Conservation (phyloP, 2,113 vertebrate species). For the Pelecanoides urinatrix region DNA sequence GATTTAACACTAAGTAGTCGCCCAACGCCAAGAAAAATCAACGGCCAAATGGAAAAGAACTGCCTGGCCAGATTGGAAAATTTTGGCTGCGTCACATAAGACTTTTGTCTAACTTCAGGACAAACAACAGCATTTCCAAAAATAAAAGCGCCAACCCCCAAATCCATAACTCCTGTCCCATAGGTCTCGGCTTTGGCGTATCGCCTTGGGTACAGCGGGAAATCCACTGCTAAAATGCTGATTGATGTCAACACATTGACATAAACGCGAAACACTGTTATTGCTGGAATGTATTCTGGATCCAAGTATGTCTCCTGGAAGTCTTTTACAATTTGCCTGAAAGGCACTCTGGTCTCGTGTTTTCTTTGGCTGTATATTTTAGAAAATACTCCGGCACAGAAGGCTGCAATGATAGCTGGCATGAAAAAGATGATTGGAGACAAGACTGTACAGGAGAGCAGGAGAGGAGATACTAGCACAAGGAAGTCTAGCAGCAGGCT, state of each 20-base stretch:
- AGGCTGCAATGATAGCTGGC: slow-evolving; percentile 39
- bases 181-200: slow-evolving; percentile 93
- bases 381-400: slow-evolving; percentile 62
- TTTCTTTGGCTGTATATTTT: slow-evolving; percentile 67
- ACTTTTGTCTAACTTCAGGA: slow-evolving; percentile 82
- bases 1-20: slow-evolving; percentile 85
- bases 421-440: slow-evolving; percentile 72
- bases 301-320: slow-evolving; percentile 77
- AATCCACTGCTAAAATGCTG: slow-evolving; percentile 94
- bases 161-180: slow-evolving; percentile 93
- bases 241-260: slow-evolving; percentile 86
- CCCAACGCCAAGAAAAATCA: slow-evolving; percentile 82
- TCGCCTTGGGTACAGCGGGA: slow-evolving; percentile 87
- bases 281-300: slow-evolving; percentile 77
- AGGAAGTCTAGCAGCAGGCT: slow-evolving; percentile 84
- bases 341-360: background rate
- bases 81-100: background rate
- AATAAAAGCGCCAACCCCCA: slow-evolving; percentile 89
- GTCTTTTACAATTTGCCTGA: slow-evolving; percentile 47
- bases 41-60: slow-evolving; percentile 82
- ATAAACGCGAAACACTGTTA: slow-evolving; percentile 85
- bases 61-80: slow-evolving; percentile 74
- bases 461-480: slow-evolving; percentile 79
- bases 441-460: slow-evolving; percentile 84
- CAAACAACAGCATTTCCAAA: slow-evolving; percentile 89